These are phyloP conservation scores for Cancer borealis DNA, from an alignment of 2,888 invertebrate genomes.

Conservation along the genomic window DNA sequence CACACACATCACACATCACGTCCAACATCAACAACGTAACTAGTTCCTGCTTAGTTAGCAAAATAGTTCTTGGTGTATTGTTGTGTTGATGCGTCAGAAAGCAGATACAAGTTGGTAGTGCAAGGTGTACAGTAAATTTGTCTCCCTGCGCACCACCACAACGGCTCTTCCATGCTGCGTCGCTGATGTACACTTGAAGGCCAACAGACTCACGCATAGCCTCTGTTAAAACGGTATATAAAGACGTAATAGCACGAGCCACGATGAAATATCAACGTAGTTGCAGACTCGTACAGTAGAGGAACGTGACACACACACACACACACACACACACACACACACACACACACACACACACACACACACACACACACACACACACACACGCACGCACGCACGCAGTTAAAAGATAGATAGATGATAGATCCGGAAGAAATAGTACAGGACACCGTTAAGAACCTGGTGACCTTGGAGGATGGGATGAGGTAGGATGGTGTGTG, in stretches of 20 bases:
- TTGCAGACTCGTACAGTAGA: background rate
- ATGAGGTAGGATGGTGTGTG: background rate
- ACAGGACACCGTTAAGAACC: background rate
- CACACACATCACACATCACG: background rate
- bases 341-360: slow-evolving; percentile 47
- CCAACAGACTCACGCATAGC: slow-evolving; percentile 3
- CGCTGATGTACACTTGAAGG: background rate
- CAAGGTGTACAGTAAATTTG: too few species aligned
- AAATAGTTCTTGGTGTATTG: background rate
- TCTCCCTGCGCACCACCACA: background rate
- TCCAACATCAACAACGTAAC: background rate
- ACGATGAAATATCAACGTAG: background rate
- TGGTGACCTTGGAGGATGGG: background rate
- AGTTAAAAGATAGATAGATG: background rate
- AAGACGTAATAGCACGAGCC: background rate
- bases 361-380: slow-evolving; percentile 23
- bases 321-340: slow-evolving; percentile 41
- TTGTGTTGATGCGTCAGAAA: background rate
- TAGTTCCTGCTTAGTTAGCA: too few species aligned
- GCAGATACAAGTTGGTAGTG: background rate
- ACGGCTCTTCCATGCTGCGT: background rate
- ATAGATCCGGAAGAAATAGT: background rate
- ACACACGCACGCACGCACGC: slow-evolving; percentile 30
- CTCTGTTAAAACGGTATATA: background rate
- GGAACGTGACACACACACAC: slow-evolving; percentile 18